A percentile compares a stretch with the other conserved stretches of the same genome.
Conservation (phyloP, 2,113 vertebrate species). For the Cynoglossus semilaevis region DNA sequence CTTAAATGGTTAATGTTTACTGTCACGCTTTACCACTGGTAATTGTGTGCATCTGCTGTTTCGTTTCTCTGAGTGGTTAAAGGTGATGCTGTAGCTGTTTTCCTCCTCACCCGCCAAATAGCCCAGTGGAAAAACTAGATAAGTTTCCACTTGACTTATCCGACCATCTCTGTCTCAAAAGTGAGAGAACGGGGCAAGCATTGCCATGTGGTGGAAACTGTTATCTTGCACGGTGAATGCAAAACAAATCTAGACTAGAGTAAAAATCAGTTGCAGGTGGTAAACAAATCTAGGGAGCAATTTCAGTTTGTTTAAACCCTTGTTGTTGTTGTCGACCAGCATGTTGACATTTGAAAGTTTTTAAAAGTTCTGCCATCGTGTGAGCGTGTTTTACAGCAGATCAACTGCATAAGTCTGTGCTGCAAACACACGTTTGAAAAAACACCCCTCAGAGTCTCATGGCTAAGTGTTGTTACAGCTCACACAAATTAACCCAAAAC, state of each 20-base stretch:
- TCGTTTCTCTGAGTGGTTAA: slow-evolving; percentile 29
- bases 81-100: slow-evolving; percentile 51
- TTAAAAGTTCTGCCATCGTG: no score
- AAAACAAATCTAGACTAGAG: slow-evolving; percentile 59
- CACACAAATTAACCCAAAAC: background rate
- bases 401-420: no score
- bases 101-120: slow-evolving; percentile 53
- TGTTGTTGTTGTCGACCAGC: slow-evolving; percentile 34
- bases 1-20: background rate
- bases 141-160: slow-evolving; percentile 72
- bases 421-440: no score
- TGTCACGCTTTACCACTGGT: slow-evolving; percentile 17
- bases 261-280: slow-evolving; percentile 59
- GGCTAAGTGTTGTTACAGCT: background rate
- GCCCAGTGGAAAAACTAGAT: slow-evolving; percentile 68
- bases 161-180: slow-evolving; percentile 68
- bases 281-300: slow-evolving; percentile 45
- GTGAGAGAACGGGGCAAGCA: slow-evolving; percentile 63
- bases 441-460: no score
- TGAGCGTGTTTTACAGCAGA: no score
- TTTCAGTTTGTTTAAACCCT: slow-evolving; percentile 23
- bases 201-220: slow-evolving; percentile 67
- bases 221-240: slow-evolving; percentile 58
- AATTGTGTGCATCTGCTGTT: slow-evolving; percentile 31
- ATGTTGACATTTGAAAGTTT: no score